These are phyloP conservation scores for Aphis craccivora DNA, from an alignment of 1,140 invertebrate genomes.

Conservation along the genomic window DNA sequence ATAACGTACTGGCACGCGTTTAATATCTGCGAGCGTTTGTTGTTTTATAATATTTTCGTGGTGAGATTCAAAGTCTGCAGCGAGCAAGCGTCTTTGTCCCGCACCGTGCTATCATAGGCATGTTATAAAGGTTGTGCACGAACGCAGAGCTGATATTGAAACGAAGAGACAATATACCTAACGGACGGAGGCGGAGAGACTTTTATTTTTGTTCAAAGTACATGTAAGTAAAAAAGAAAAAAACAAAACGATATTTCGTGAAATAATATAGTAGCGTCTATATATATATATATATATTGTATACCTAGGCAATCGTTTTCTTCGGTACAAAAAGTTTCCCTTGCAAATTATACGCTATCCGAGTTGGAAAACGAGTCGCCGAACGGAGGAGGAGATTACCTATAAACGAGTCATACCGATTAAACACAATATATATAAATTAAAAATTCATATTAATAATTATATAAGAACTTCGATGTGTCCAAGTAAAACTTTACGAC, in stretches of 20 bases:
- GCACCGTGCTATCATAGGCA: background rate
- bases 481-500: background rate
- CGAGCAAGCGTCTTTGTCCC: background rate
- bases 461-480: background rate
- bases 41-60: background rate
- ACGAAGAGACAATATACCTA: background rate
- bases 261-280: background rate
- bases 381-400: background rate
- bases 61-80: background rate
- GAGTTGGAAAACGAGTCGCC: background rate
- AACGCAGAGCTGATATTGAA: background rate
- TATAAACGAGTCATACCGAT: background rate
- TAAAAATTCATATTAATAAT: background rate
- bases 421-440: background rate
- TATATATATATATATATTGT: background rate
- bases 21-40: background rate
- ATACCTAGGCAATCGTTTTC: background rate
- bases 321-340: background rate
- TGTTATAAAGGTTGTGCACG: background rate
- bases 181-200: background rate
- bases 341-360: background rate
- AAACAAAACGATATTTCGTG: background rate
- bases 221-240: background rate
- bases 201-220: background rate
- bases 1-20: background rate